Base-by-base conservation (phyloP, 2,113 vertebrate species). In the Tor tambroides region DNA sequence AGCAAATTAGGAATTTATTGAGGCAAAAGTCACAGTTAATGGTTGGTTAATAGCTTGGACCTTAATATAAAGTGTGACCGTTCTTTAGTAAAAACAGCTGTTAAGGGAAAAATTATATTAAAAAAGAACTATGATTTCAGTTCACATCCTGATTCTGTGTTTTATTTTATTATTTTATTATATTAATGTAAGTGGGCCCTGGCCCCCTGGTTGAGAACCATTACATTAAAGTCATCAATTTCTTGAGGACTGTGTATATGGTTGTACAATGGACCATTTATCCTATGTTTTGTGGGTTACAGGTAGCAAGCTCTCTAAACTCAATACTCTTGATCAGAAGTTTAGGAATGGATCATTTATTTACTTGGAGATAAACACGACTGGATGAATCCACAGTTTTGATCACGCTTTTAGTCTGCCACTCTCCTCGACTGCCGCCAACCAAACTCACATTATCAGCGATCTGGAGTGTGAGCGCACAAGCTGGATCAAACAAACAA, bases 331-430 rank as follows among this genome's bases (percentile, higher is more conserved):
- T 17, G 35, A n/a, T 49, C 8, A 21, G 49, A 71, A 2, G 23
- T 38, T 38, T 59, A 41, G 12, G 17, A 72, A 35, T 32, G 7
- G 51, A 80, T 38, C 14, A 23, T 28, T 10, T 46, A 88, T 82
- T 79, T 85, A 94, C 94, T 46, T 35, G 4, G 46, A 95, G 92
- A 65, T 91, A 95, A 84, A 90, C 89, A 12, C 83, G 86, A 56
- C 88, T 21, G 88, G 11, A 71, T 17, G 26, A n/a, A 35, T 35
- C 83, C 23, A 15, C n/a, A 23, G 0, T 1, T 0, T 0, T 91
- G 23, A 0, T 0, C 0, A 87, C 92, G 0, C 0, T 0, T 0
- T 43, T 3, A 0, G 94, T 94, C 49, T 61, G 0, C 95, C 94
- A 95, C 12, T 95, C 94, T 85, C 92, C 92, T 0, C 90, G 65